These are phyloP conservation scores for Pollachius pollachius DNA, from an alignment of 2,113 vertebrate species.

Conservation along the genomic window DNA sequence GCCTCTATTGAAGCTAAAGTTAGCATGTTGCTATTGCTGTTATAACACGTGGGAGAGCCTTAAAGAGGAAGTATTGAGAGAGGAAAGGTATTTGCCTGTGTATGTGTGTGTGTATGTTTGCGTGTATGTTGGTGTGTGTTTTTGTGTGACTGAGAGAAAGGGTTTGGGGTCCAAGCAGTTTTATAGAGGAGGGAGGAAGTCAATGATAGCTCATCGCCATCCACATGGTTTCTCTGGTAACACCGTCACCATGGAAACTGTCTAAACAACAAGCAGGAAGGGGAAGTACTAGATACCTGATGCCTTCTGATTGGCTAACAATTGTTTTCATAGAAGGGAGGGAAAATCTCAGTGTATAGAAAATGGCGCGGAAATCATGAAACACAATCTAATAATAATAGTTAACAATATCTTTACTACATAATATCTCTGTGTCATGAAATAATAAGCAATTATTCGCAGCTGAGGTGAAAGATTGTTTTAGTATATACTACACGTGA, in stretches of 20 bases:
- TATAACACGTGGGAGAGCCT: too few species aligned
- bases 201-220: conserved; percentile 15
- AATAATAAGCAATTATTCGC: too few species aligned
- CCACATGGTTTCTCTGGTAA: conserved; percentile 28
- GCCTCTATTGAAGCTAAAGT: too few species aligned
- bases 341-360: too few species aligned
- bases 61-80: too few species aligned
- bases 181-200: conserved; percentile 44
- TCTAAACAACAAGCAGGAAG: conserved; percentile 43
- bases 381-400: too few species aligned
- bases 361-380: too few species aligned
- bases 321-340: not conserved
- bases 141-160: not conserved
- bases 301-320: conserved; percentile 40
- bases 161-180: not conserved
- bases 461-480: too few species aligned
- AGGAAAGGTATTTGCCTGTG: conserved; percentile 4
- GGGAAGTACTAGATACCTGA: conserved; percentile 10
- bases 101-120: conserved; percentile 11
- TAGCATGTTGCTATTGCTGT: too few species aligned
- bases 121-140: conserved; percentile 17
- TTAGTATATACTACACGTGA: too few species aligned
- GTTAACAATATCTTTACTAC: too few species aligned
- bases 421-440: too few species aligned
- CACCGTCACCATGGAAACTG: conserved; percentile 37